These are phyloP conservation scores for Ectemnius lituratus DNA, from an alignment of 2,888 invertebrate genomes.

Conservation along the genomic window DNA sequence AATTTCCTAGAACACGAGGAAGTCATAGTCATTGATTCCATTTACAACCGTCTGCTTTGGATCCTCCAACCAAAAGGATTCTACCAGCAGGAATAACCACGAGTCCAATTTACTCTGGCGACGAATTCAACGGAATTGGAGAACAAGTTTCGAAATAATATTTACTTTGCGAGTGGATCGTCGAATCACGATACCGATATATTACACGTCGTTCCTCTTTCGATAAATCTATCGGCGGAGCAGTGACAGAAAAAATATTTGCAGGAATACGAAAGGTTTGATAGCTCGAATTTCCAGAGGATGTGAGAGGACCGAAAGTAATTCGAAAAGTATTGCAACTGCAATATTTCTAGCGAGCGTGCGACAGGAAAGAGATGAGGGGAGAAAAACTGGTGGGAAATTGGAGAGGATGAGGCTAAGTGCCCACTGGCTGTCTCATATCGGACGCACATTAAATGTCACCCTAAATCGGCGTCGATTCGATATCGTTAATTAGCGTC, in stretches of 20 bases:
- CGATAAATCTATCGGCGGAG: background rate
- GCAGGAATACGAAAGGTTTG: background rate
- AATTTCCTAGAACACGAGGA: constrained; percentile 28
- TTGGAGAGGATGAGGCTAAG: constrained; percentile 17
- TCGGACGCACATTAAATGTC: constrained; percentile 29
- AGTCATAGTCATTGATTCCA: constrained; percentile 51
- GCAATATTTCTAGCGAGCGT: too few relatives aligned
- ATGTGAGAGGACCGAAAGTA: background rate
- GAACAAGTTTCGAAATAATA: constrained; percentile 6
- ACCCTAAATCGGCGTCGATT: constrained; percentile 30
- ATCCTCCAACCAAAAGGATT: too few relatives aligned
- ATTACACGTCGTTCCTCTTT: background rate
- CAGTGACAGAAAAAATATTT: constrained; percentile 7
- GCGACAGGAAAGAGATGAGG: too few relatives aligned
- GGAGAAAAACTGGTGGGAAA: too few relatives aligned
- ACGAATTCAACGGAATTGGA: background rate
- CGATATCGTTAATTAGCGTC: constrained; percentile 51
- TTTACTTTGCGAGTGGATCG: constrained; percentile 7
- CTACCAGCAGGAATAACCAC: too few relatives aligned
- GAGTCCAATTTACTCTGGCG: constrained; percentile 4
- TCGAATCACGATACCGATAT: background rate
- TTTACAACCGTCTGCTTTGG: constrained; percentile 14
- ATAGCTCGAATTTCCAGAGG: too few relatives aligned
- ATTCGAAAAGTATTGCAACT: constrained; percentile 1
- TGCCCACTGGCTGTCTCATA: background rate